Conservation (phyloP, 1,140 invertebrate genomes). For the Paraescarpia echinospica region DNA sequence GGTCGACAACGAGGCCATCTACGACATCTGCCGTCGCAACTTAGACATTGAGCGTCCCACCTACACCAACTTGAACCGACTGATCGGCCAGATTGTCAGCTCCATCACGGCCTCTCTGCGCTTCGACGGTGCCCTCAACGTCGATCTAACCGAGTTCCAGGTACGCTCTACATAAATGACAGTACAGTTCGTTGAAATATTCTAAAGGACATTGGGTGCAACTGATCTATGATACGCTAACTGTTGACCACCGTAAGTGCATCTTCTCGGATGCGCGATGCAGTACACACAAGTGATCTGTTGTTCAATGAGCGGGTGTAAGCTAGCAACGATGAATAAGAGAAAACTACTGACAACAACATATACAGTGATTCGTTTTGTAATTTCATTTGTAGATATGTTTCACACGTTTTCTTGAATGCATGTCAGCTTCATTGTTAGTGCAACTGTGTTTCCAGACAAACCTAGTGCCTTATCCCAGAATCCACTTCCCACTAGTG, state of each 20-base stretch:
- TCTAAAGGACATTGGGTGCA: background rate
- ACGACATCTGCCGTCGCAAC: conserved; percentile 3
- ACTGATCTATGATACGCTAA: no score
- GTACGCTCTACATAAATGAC: background rate
- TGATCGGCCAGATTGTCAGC: background rate
- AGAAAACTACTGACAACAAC: no score
- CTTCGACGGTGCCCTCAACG: background rate
- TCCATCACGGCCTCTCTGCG: background rate
- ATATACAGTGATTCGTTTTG: no score
- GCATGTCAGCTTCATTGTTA: background rate
- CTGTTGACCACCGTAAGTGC: no score
- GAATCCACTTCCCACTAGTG: background rate
- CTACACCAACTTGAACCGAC: background rate
- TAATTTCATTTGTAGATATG: no score
- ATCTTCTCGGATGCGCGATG: no score
- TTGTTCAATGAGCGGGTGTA: no score
- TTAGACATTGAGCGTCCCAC: background rate
- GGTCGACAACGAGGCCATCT: background rate
- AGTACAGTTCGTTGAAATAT: background rate
- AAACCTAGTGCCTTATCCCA: background rate
- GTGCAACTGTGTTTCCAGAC: background rate
- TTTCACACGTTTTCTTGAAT: no score
- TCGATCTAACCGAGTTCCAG: background rate
- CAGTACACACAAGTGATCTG: no score
- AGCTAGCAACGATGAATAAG: no score